These are phyloP conservation scores for Tachycineta bicolor DNA, from an alignment of 2,113 vertebrate species.

Conservation along the genomic window DNA sequence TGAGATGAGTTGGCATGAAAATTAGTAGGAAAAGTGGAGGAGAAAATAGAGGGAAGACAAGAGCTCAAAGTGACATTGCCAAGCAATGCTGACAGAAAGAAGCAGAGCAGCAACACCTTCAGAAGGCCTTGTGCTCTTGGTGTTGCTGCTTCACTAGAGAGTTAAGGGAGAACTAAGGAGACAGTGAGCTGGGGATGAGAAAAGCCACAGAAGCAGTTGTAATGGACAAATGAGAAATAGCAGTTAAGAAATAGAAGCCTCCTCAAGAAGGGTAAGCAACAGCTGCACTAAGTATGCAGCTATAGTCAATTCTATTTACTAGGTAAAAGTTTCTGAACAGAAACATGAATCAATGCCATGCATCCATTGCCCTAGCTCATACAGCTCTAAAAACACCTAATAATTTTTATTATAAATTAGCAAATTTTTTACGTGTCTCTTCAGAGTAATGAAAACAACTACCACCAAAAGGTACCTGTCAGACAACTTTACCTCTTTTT, in stretches of 20 bases:
- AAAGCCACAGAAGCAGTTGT: not conserved
- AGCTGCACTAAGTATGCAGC: not conserved
- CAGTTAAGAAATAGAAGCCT: not conserved
- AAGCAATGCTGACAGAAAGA: not conserved
- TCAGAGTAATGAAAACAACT: not conserved
- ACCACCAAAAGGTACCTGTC: not conserved
- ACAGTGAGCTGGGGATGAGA: not conserved
- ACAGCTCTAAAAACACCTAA: not conserved
- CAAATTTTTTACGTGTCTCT: not conserved
- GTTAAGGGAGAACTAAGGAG: not conserved
- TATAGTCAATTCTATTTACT: not conserved
- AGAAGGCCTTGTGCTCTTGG: rapidly evolving
- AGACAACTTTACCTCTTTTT: conserved; percentile 86
- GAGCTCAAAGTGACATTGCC: not conserved
- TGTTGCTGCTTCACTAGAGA: not conserved
- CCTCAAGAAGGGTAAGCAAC: not conserved
- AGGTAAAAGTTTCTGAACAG: not conserved
- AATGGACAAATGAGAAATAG: not conserved
- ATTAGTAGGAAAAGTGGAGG: not conserved
- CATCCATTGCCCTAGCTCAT: not conserved
- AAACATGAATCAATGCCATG: not conserved
- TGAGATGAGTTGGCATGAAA: not conserved
- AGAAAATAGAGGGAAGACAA: not conserved
- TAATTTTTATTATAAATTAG: not conserved
- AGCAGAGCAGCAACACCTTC: not conserved